Evolutionary conservation across 2,797 vertebrate genomes (phyloP), one percentile per base, ranked within the genome.

Genomic region (Argyrosomus regius): DNA sequence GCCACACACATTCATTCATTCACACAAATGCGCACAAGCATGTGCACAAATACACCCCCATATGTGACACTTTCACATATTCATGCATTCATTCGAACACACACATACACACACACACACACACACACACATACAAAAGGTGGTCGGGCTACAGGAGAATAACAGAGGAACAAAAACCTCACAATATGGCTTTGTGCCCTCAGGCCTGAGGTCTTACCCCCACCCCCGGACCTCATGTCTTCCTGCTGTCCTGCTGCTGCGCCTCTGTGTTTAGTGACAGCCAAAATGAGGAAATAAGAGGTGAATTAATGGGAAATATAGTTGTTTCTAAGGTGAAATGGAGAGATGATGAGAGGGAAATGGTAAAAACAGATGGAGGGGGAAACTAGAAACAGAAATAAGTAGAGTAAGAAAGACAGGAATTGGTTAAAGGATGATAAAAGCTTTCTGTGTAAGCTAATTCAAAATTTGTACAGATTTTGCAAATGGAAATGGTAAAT

Each of bases 41-140:
- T 67, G 84, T 82, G 78, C 84, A 81, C 79, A 82, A 78, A 83
- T 69, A 85, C 78, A 77, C 74, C 58, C 60, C 71, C 72, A 80
- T 79, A 82, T 77, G 79, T 73, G 80, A 80, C 83, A 77, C 61
- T 74, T 79, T 76, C 80, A 83, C 80, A 90, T 89, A 88, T 91
- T 89, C 88, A 89, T 88, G 78, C 87, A 89, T 85, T 84, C 87
- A 86, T 88, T 90, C 45, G 31, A 80, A 80, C 77, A 75, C 57
- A 73, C 46, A 46, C 22, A 46, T 18, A 48, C 22, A 24, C 59
- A 52, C 69, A 67, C 12, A 43, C 12, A 43, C 43, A 45, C 43
- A 45, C 43, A 45, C 43, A 4, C 13, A 45, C 43, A 45, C 57
- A 41, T 80, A 83, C 78, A 72, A 68, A 85, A 65, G 73, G 80